Evolutionary conservation across 2,888 invertebrate genomes (phyloP), one percentile per base, ranked within the genome.

Genomic region (Chesias legatella): DNA sequence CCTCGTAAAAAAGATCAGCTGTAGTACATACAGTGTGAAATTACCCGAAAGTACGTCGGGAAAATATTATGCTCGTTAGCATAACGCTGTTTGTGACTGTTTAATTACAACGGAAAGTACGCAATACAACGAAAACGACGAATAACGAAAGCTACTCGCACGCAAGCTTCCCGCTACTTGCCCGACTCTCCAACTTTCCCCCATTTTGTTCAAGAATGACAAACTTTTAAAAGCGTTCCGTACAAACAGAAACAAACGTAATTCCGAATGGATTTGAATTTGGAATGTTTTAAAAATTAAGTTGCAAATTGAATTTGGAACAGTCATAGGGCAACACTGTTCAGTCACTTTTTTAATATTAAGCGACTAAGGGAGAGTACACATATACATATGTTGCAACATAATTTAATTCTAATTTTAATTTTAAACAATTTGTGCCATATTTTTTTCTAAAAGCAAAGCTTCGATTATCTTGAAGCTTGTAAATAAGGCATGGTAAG

Each of bases 41-140:
- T 46, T 10, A 9, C 26, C 37, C 42, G 33, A 31, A 34, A 44
- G 38, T 46, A 44, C 48, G 53, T 53, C 51, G 53, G 37, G 45
- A 40, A 52, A 56, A 60, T 63, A 60, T 59, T 62, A 58, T 54
- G 58, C 57, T 63, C 53, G 58, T 68, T 68, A 67, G 53, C 52
- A 59, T 66, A 67, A 66, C 58, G 53, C 54, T 60, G 56, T 58
- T 64, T 60, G 51, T 54, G 61, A 59, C 58, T 67, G 57, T 64
- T 66, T 69, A 67, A 64, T 67, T 67, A 63, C 60, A 40, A 48
- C 55, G 53, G 55, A 58, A 59, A 60, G 57, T 57, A 58, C 52
- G 52, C 55, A 53, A 53, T 49, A 50, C 43, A 36, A 43, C n/a
- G n/a, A 52, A 54, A 54, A 51, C 22, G 48, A n/a, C n/a, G n/a